Evolutionary conservation across 1,140 invertebrate species (phyloP), one percentile per base, ranked within the genome.

Genomic region (Drosophila sulfurigaster): DNA sequence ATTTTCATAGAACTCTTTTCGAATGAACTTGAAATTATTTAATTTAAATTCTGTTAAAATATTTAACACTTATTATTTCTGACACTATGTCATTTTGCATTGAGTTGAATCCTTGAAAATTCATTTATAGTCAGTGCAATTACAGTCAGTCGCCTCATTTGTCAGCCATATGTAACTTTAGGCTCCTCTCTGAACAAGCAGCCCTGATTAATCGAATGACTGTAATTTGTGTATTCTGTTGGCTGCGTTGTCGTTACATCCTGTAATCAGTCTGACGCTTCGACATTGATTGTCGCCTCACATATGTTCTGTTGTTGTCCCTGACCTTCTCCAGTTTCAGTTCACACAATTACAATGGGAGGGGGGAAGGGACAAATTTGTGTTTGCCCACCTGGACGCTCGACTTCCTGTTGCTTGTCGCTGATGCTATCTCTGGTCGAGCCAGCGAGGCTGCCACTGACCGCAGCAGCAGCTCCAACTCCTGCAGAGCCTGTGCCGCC

Each of bases 351-450:
- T 81, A 66, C 20, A 56, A 70, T 73, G 41, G 13, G 41, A 1
- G 0, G 0, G 7, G 10, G 35, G 35, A 45, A 35, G 15, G 52
- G 32, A 52, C 45, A 60, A 28, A 41, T 20, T 15, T 38, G 10
- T 6, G n/a, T 38, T 13, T 57, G 8, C 78, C 79, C 67, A 92
- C 91, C 91, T 91, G 90, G 90, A 70, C 89, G 86, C 65, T 91
- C 89, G 56, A 82, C 75, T 79, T 91, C 90, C 69, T 73, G 75
- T 69, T 91, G 90, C 66, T 81, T 88, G 54, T 88, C 90, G 67
- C 81, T 79, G 58, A 68, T 57, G 66, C 79, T 91, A 65, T 89
- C 83, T 69, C 81, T 73, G 77, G 71, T 73, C 11, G 67, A 48
- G 63, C 71, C 79, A n/a, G 67, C 60, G 43, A 65, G 63, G 45